Conservation (phyloP, 2,888 invertebrate genomes). For the Lasioglossum zephyrum region DNA sequence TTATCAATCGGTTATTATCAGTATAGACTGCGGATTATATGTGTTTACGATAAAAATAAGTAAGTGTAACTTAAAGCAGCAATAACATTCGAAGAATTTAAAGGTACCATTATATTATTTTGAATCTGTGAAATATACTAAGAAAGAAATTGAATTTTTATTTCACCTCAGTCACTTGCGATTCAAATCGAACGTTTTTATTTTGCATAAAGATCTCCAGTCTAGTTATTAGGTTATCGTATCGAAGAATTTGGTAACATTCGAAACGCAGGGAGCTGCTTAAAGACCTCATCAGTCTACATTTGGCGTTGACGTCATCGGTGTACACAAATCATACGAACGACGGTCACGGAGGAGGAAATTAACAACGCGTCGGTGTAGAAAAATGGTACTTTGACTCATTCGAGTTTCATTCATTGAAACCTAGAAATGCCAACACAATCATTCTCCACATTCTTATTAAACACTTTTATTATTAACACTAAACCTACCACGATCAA, state of each 20-base stretch:
- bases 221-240: constrained; percentile 13
- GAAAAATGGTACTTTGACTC: constrained; percentile 8
- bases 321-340: constrained; percentile 48
- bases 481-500: too few relatives aligned
- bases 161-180: too few relatives aligned
- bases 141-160: too few relatives aligned
- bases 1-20: background rate
- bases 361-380: constrained; percentile 40
- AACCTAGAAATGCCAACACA: background rate
- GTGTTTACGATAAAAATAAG: too few relatives aligned
- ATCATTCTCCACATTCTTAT: background rate
- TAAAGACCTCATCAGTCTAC: constrained; percentile 46
- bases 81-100: too few relatives aligned
- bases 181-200: too few relatives aligned
- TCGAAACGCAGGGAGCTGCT: constrained; percentile 3
- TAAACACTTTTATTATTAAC: background rate
- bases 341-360: constrained; percentile 22
- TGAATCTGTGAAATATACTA: too few relatives aligned
- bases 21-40: too few relatives aligned
- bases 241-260: constrained; percentile 1
- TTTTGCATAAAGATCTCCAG: too few relatives aligned
- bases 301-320: constrained; percentile 58
- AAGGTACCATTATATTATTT: too few relatives aligned
- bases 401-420: background rate
- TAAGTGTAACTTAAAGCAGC: too few relatives aligned